Percentiles rank a stretch among this genome's conserved stretches.
Evolutionary conservation across 1,140 invertebrate species (phyloP).

Genomic region (Chrysoperla carnea): DNA sequence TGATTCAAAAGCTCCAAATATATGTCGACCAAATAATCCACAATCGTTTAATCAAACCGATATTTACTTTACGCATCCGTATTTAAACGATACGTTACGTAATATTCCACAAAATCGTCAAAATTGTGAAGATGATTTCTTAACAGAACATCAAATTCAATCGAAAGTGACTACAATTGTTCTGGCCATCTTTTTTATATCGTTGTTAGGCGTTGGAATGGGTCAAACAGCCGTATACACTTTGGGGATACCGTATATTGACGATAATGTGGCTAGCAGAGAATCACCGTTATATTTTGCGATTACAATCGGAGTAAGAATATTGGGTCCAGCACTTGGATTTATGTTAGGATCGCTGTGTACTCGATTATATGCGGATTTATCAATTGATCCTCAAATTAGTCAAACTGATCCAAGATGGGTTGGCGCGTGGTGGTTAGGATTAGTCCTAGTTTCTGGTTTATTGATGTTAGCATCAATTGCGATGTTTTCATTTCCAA

Average conservation of each 20-base stretch:
- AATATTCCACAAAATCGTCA: constrained; percentile 18
- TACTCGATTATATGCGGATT: constrained; percentile 71
- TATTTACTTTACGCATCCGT: background rate
- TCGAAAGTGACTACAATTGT: constrained; percentile 62
- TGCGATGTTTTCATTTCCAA: constrained; percentile 80
- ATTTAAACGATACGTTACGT: background rate
- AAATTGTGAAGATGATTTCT: constrained; percentile 34
- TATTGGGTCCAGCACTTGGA: constrained; percentile 76
- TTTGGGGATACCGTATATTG: constrained; percentile 85
- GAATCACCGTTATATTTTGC: constrained; percentile 90
- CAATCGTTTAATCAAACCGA: background rate
- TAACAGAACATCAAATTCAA: constrained; percentile 41
- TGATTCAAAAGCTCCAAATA: constrained; percentile 19
- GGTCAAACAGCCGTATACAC: constrained; percentile 86
- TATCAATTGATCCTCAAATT: constrained; percentile 53
- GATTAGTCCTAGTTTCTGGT: constrained; percentile 60
- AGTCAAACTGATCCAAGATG: constrained; percentile 71
- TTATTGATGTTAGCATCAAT: constrained; percentile 61
- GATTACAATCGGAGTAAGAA: constrained; percentile 80
- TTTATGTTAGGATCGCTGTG: constrained; percentile 84
- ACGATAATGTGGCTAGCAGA: constrained; percentile 80
- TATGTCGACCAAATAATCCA: constrained; percentile 14
- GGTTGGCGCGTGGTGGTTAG: constrained; percentile 86
- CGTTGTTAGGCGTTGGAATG: constrained; percentile 75
- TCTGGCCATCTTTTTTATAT: constrained; percentile 71